Evolutionary conservation across 2,113 vertebrate genomes (phyloP).

Genomic region (Thalassoma bifasciatum): DNA sequence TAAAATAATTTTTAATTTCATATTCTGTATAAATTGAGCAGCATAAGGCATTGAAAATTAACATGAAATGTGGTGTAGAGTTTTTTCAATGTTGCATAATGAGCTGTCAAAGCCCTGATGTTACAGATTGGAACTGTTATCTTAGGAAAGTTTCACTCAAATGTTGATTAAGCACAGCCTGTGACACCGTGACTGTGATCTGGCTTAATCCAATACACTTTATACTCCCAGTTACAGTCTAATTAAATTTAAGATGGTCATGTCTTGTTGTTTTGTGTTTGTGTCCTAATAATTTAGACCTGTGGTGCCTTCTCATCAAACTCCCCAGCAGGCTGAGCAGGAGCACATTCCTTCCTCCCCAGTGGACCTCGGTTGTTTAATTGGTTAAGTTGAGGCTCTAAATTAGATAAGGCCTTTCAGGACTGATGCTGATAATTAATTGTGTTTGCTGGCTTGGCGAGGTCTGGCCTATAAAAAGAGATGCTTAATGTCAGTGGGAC

Average conservation of each 20-base stretch:
- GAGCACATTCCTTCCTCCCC: slow-evolving; percentile 27
- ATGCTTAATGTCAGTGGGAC: slow-evolving; percentile 33
- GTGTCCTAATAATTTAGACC: slow-evolving; percentile 34
- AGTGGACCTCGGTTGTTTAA: slow-evolving; percentile 44
- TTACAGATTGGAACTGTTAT: no score
- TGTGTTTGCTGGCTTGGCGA: slow-evolving; percentile 35
- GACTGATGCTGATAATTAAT: slow-evolving; percentile 39
- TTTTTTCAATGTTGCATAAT: no score
- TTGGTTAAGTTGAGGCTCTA: slow-evolving; percentile 50
- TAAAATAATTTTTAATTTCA: no score
- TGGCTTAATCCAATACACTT: not conserved
- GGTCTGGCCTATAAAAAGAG: slow-evolving; percentile 40
- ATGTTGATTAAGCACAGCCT: no score
- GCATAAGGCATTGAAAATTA: no score
- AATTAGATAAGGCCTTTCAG: slow-evolving; percentile 54
- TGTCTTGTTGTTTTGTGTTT: slow-evolving; percentile 23
- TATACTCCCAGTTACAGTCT: not conserved
- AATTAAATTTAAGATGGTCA: not conserved
- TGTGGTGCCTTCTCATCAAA: slow-evolving; percentile 3
- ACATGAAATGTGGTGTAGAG: no score
- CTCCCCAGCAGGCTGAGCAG: slow-evolving; percentile 7
- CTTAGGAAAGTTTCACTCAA: no score
- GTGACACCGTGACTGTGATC: not conserved
- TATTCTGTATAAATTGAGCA: no score
- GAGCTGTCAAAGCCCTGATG: no score